Base-by-base conservation (phyloP, 2,888 invertebrate genomes). In the Sarcophaga variegata region DNA sequence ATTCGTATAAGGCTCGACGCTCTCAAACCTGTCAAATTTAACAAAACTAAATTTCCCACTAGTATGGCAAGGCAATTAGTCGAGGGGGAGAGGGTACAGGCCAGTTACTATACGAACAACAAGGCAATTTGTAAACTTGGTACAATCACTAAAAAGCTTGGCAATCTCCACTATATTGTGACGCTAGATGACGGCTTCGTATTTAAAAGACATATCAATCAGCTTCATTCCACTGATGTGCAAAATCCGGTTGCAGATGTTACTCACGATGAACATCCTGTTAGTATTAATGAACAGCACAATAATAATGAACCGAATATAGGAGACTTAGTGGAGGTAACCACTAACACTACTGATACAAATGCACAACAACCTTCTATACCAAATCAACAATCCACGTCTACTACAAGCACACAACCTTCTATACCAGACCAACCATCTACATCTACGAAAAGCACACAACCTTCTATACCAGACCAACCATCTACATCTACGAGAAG, bases 81-180 rank as follows among this genome's bases (percentile, higher is more conserved):
- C 20, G 78, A 78, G 79, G 60, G 78, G 10, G 84, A 87, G 49
- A 63, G 63, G n/a, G 81, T 76, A 17, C 11, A 81, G 37, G 49
- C 45, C 20, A 45, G 67, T 17, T 59, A 63, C 20, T 70, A 78
- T 27, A 75, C 86, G 22, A 77, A 71, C 64, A 66, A 59, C 27
- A 77, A 66, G 22, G n/a, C 27, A 11, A 17, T 45, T 8, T 77
- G 77, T 45, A 66, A 66, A 66, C 25, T 75, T 3, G 81, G 81
- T 27, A 82, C 27, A 3, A 37, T 82, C 22, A 63, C 49, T 63
- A 27, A 27, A 27, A 27, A 27, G 27, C 27, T 27, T 27, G 27
- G 27, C 4, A 27, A 27, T 27, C 27, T 70, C 6, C 81, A 75
- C 22, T 75, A 81, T 37, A 10, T 74, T 22, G 25, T 81, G 4